phyloP scores from a whole-genome alignment of 2,888 invertebrate genomes.

The Phengaris arion region DNA sequence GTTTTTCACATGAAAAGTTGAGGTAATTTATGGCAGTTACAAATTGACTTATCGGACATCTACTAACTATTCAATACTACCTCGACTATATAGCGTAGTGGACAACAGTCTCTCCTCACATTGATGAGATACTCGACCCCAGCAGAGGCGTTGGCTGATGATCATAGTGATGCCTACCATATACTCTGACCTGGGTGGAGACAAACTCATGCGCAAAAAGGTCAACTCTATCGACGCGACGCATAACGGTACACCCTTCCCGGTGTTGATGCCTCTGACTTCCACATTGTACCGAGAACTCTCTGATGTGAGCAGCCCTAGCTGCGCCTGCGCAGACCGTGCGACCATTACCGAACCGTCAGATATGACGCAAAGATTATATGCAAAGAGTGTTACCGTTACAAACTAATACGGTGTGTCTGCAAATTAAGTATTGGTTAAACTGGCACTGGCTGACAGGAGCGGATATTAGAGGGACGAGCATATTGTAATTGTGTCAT shows the following conservation, averaged over 20 bases:
- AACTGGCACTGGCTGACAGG: background rate
- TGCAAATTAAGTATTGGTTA: background rate
- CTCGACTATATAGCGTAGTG: too few species aligned
- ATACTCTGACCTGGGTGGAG: slow-evolving; percentile 32
- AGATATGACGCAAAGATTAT: slow-evolving; percentile 8
- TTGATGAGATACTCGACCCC: background rate
- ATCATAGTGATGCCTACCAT: background rate
- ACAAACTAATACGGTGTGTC: background rate
- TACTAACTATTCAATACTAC: too few species aligned
- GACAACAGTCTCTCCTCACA: too few species aligned
- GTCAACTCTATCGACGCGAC: slow-evolving; percentile 46
- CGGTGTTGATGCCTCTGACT: slow-evolving; percentile 43
- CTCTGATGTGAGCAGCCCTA: background rate
- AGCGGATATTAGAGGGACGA: slow-evolving; percentile 10
- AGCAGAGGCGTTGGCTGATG: background rate
- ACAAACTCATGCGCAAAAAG: slow-evolving; percentile 42
- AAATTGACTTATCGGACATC: too few species aligned
- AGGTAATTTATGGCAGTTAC: too few species aligned
- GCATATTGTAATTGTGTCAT: background rate
- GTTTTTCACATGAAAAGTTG: too few species aligned
- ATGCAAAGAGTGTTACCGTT: slow-evolving; percentile 14
- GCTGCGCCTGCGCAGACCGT: background rate
- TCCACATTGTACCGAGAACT: background rate
- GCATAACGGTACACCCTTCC: slow-evolving; percentile 55
- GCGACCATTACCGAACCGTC: slow-evolving; percentile 10